Evolutionary conservation across 2,113 vertebrate genomes (phyloP), one percentile per base, ranked within the genome.

Genomic region (Platysteira castanea): DNA sequence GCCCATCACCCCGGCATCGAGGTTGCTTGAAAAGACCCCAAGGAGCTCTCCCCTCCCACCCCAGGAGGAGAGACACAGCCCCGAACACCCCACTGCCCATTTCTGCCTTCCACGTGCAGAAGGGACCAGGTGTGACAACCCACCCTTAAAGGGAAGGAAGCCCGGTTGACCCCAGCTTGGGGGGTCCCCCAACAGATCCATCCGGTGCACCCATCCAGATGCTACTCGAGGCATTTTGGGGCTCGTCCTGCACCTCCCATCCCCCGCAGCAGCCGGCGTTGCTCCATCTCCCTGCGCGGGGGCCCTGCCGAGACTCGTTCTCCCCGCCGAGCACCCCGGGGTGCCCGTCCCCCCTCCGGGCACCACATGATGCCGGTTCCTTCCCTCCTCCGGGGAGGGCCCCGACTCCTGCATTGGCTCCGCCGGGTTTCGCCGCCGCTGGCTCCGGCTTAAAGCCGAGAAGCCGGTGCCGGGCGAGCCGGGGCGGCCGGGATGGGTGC

Each of bases 311-410:
- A 6, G 90, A 79, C 79, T 74, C 6, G 75, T 24, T 84, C 50
- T 31, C n/a, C 82, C 37, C 0, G 7, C 24, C 3, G 7, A 89
- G 94, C 83, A 52, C 39, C 87, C 42, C 3, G 2, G 73, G 94
- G 80, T 80, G 94, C 68, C 87, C 59, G 28, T 22, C 50, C 64
- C 63, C 61, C 74, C 14, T 1, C 13, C 80, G 2, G 63, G 33
- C 90, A 44, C 81, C 87, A 46, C 90, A 39, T 49, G 94, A 21
- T n/a, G 63, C 91, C 2, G 13, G 42, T 35, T 81, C 71, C 86
- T 93, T 54, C 93, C 94, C 96, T 91, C 94, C 89, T 79, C 49
- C 1, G 30, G 94, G 96, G 94, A 93, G 92, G 94, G 94, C 81
- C 71, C 64, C 27, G 2, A 13, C 27, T 52, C 22, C 54, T 60